Evolutionary conservation across 2,113 vertebrate species (phyloP), one percentile per base, ranked within the genome.

Genomic region (Chamaea fasciata): DNA sequence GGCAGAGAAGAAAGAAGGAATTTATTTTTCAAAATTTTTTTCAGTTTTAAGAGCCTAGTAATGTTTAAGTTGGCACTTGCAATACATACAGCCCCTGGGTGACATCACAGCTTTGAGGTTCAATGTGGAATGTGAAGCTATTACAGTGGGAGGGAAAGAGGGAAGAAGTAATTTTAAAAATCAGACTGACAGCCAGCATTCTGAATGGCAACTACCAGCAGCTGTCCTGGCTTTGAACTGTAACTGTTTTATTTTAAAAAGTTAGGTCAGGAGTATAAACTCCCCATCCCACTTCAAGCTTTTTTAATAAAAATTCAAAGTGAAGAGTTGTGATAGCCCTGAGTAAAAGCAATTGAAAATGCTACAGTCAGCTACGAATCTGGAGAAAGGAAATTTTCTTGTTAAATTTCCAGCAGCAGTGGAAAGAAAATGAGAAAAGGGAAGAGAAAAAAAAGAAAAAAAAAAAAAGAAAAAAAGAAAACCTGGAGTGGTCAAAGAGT

Each of bases 251-350:
- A 87, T 92, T 96, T 96, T 13, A 12, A 95, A 87, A 93, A 95
- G 88, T 97, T 91, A 93, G 83, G 91, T 76, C 44, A 57, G 62
- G 77, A 68, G 27, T n/a, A 90, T 92, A 85, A 95, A 93, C 67
- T 92, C 73, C 44, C 23, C 65, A 94, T 74, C 62, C 73, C 44
- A 89, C 62, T 92, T 96, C 39, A 76, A 89, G 73, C 7, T 73
- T 74, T 96, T 90, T 95, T 89, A 94, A 96, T 94, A 93, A 95
- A 93, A 95, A 89, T 80, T 94, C 86, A 90, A 92, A 94, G 89
- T 52, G 49, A 92, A 68, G 74, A 64, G 50, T 47, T 79, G 69
- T 67, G 78, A 91, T 96, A 87, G 94, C 92, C 92, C 78, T 93
- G 83, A 86, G 85, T 90, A 93, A 95, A 96, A 90, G 79, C 83